Evolutionary conservation across 2,888 invertebrate genomes (phyloP).

Genomic region (Drosophila heteroneura): DNA sequence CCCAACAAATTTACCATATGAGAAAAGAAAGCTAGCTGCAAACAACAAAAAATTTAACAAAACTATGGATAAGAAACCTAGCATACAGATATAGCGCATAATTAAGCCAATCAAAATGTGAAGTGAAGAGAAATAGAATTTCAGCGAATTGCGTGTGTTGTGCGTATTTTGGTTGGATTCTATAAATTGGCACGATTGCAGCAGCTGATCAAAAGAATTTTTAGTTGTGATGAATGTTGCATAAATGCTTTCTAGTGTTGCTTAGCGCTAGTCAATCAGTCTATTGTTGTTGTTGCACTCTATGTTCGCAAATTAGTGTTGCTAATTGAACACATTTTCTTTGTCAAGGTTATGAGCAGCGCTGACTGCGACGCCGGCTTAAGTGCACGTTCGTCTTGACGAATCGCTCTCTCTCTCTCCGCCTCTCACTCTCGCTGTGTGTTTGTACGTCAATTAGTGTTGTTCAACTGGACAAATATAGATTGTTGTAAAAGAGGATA

Average conservation of each 20-base stretch:
- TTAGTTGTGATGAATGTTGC: conserved; percentile 24
- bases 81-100: conserved; percentile 53
- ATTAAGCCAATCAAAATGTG: conserved; percentile 70
- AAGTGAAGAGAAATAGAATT: conserved; percentile 44
- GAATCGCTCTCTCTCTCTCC: conserved; percentile 1
- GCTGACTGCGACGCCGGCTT: conserved; percentile 30
- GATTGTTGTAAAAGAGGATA: conserved; percentile 39
- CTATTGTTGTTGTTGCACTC: conserved; percentile 19
- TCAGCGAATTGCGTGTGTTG: conserved; percentile 43
- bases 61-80: conserved; percentile 23
- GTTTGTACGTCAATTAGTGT: conserved; percentile 66
- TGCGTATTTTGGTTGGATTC: conserved; percentile 9
- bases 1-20: conserved; percentile 68
- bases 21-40: conserved; percentile 73
- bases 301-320: conserved; percentile 59
- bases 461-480: conserved; percentile 63
- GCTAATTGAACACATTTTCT: conserved; percentile 65
- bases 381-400: conserved; percentile 31
- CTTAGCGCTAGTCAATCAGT: conserved; percentile 5
- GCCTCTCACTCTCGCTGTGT: conserved; percentile 14
- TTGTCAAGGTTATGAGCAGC: conserved; percentile 69
- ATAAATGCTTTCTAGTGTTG: conserved; percentile 22
- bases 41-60: conserved; percentile 31
- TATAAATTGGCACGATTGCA: conserved; percentile 37
- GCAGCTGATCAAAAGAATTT: conserved; percentile 25